Conservation (phyloP, 2,888 invertebrate species). For the Pediacus dermestoides region DNA sequence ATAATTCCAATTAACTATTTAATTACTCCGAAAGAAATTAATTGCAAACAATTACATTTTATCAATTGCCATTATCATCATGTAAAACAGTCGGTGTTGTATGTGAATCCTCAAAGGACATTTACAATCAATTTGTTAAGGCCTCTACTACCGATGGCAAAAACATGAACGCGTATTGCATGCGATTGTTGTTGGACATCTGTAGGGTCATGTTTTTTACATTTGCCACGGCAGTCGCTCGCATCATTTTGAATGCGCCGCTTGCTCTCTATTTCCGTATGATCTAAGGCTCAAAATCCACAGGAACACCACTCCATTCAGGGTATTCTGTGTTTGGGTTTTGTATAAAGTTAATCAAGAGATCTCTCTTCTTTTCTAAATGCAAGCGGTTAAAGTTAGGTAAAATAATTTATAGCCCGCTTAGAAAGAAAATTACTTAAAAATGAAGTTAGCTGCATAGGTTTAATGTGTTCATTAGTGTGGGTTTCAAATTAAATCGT, state of each 20-base stretch:
- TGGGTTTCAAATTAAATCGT: no score
- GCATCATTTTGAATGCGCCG: no score
- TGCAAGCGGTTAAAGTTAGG: slow-evolving; percentile 21
- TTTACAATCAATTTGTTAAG: slow-evolving; percentile 35
- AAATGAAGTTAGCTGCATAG: slow-evolving; percentile 23
- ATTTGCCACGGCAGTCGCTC: slow-evolving; percentile 10
- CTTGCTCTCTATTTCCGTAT: no score
- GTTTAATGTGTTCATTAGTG: no score
- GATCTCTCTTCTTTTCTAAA: slow-evolving; percentile 27
- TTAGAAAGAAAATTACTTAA: slow-evolving; percentile 29
- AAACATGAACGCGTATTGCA: slow-evolving; percentile 26
- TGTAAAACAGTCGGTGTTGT: slow-evolving; percentile 36
- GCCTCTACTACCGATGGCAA: slow-evolving; percentile 28
- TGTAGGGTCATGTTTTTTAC: slow-evolving; percentile 17
- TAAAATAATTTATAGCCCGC: slow-evolving; percentile 31
- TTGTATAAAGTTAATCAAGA: slow-evolving; percentile 30
- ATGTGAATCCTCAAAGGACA: slow-evolving; percentile 34
- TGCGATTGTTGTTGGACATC: slow-evolving; percentile 17
- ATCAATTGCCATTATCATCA: slow-evolving; percentile 37
- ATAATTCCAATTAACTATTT: neutral
- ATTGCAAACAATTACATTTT: slow-evolving; percentile 35
- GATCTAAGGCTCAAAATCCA: slow-evolving; percentile 10
- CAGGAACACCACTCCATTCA: slow-evolving; percentile 6
- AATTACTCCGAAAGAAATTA: slow-evolving; percentile 23
- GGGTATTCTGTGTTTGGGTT: slow-evolving; percentile 12